Conservation (phyloP, 1,140 invertebrate genomes). For the Camponotus pennsylvanicus region DNA sequence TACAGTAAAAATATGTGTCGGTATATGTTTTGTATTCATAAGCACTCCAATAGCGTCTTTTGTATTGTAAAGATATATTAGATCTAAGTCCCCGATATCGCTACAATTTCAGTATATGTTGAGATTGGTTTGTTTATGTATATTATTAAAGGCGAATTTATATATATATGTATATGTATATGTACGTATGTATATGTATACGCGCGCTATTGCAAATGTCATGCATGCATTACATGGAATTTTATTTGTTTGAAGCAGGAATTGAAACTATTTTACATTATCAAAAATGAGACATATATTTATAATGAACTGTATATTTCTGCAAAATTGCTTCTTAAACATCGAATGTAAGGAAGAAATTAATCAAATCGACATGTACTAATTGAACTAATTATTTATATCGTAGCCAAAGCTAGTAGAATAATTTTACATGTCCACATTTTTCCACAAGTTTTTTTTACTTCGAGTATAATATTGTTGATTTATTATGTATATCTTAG, state of each 20-base stretch:
- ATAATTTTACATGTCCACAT: constrained; percentile 37
- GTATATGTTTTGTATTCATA: constrained; percentile 70
- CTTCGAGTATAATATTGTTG: constrained; percentile 18
- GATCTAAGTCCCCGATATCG: constrained; percentile 52
- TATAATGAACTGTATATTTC: constrained; percentile 24
- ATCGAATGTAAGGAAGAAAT: constrained; percentile 12
- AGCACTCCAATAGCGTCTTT: constrained; percentile 56
- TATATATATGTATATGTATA: neutral
- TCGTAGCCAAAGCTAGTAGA: constrained; percentile 41
- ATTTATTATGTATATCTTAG: constrained; percentile 49
- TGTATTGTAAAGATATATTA: constrained; percentile 60
- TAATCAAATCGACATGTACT: constrained; percentile 13
- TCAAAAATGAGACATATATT: neutral
- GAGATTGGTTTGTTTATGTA: constrained; percentile 54
- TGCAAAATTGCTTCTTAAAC: constrained; percentile 27
- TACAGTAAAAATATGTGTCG: constrained; percentile 57
- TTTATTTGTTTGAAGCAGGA: constrained; percentile 32
- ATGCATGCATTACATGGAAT: neutral
- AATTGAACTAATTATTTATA: constrained; percentile 44
- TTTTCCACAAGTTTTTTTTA: constrained; percentile 35
- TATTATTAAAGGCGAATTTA: constrained; percentile 47
- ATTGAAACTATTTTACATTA: neutral
- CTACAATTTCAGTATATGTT: constrained; percentile 39
- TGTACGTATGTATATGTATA: neutral
- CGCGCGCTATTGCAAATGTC: neutral